A percentile compares a stretch with the other conserved stretches of the same genome.
Conservation (phyloP, 2,888 invertebrate genomes). For the Heliconius charithonia region DNA sequence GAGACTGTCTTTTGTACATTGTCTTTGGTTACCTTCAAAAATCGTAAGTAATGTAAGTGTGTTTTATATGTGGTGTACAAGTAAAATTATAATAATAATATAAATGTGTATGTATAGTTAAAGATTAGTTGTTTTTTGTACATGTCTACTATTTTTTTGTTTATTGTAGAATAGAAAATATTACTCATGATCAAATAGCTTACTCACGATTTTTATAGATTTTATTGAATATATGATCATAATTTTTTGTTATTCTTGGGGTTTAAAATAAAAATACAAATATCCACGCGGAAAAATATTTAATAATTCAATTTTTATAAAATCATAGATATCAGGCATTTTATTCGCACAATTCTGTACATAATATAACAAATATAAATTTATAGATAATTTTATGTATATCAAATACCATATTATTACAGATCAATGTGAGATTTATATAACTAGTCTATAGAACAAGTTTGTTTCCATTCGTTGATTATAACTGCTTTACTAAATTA, state of each 20-base stretch:
- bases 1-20: too few species aligned
- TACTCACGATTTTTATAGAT: not conserved
- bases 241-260: not conserved
- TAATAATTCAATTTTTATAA: slow-evolving; percentile 79
- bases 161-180: not conserved
- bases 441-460: slow-evolving; percentile 14
- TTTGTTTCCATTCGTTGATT: slow-evolving; percentile 18
- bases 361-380: slow-evolving; percentile 56
- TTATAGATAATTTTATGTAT: slow-evolving; percentile 42
- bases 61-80: too few species aligned
- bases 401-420: slow-evolving; percentile 41
- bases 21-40: too few species aligned
- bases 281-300: slow-evolving; percentile 81
- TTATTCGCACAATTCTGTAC: slow-evolving; percentile 81
- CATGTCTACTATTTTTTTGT: too few species aligned
- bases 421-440: slow-evolving; percentile 25
- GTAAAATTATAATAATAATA: too few species aligned
- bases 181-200: not conserved
- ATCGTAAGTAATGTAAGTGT: too few species aligned
- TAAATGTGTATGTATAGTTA: too few species aligned
- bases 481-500: slow-evolving; percentile 14
- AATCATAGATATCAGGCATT: slow-evolving; percentile 79
- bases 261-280: slow-evolving; percentile 55
- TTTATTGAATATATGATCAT: not conserved
- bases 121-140: too few species aligned